Evolutionary conservation across 2,797 vertebrate species (phyloP).

Genomic region (Aldrovandia affinis): DNA sequence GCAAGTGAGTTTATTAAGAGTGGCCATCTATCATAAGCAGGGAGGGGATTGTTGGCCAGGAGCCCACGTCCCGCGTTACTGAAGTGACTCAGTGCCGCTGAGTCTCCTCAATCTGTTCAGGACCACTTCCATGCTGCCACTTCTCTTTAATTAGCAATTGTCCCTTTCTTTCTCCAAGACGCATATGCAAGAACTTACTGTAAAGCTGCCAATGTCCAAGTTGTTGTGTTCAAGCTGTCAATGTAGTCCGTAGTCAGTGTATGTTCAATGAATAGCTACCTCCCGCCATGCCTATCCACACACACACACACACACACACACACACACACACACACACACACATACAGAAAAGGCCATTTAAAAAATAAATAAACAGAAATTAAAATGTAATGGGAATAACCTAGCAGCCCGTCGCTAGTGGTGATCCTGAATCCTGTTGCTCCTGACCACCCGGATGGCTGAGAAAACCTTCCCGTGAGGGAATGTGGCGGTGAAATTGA

Average conservation of each 20-base stretch:
- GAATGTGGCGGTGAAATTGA: slow-evolving; percentile 4
- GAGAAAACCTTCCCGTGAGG: slow-evolving; percentile 43
- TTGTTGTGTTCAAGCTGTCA: background rate
- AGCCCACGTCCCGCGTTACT: slow-evolving; percentile 51
- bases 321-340: too few species aligned
- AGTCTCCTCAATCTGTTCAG: slow-evolving; percentile 53
- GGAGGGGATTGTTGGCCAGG: slow-evolving; percentile 47
- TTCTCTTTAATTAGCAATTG: slow-evolving; percentile 57
- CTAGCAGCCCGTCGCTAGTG: slow-evolving; percentile 16
- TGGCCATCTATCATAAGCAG: slow-evolving; percentile 69
- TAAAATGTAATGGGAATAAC: slow-evolving; percentile 25
- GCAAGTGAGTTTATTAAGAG: slow-evolving; percentile 73
- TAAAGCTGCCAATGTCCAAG: slow-evolving; percentile 49
- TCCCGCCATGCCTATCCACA: background rate
- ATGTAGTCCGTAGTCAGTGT: background rate
- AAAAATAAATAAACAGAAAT: slow-evolving; percentile 25
- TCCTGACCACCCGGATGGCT: slow-evolving; percentile 49
- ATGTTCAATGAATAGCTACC: background rate
- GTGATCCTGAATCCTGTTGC: slow-evolving; percentile 18
- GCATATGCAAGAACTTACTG: slow-evolving; percentile 68
- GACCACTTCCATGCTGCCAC: slow-evolving; percentile 60
- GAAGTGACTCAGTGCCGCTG: slow-evolving; percentile 59
- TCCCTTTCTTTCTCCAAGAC: slow-evolving; percentile 51
- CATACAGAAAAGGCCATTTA: background rate
- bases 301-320: background rate